Conservation (phyloP, 23 tunicate species). For the Trididemnum miniatum region DNA sequence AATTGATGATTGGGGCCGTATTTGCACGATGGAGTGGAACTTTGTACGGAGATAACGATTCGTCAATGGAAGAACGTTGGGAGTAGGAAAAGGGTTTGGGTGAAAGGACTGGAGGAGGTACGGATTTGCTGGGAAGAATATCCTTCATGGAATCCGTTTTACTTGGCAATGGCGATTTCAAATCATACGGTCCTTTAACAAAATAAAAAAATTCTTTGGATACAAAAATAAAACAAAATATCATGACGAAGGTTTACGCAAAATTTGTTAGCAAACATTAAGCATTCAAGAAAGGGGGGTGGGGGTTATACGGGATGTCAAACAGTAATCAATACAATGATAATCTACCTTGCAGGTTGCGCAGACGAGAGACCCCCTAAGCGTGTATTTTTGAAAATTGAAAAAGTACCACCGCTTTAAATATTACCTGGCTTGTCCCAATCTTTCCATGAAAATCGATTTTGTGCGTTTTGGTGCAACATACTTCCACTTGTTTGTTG, state of each 20-base stretch:
- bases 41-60: background rate
- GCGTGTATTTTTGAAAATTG: no score
- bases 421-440: conserved; percentile 74
- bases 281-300: no score
- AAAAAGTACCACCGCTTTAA: no score
- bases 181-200: conserved; percentile 38
- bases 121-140: conserved; percentile 44
- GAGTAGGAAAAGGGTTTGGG: conserved; percentile 32
- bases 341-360: no score
- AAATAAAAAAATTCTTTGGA: background rate
- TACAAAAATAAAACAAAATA: no score
- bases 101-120: conserved; percentile 52
- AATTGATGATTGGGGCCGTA: background rate
- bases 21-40: conserved; percentile 1
- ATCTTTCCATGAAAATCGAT: conserved; percentile 58
- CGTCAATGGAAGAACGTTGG: background rate
- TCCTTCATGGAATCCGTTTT: background rate
- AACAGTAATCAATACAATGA: no score
- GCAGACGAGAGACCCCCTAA: no score
- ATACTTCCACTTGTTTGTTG: conserved; percentile 21
- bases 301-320: no score
- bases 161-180: background rate
- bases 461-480: conserved; percentile 10
- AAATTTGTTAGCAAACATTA: no score
- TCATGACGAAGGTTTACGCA: no score